These are phyloP conservation scores for Ophioninae sp. DNA, from an alignment of 2,888 invertebrate species.

Conservation along the genomic window DNA sequence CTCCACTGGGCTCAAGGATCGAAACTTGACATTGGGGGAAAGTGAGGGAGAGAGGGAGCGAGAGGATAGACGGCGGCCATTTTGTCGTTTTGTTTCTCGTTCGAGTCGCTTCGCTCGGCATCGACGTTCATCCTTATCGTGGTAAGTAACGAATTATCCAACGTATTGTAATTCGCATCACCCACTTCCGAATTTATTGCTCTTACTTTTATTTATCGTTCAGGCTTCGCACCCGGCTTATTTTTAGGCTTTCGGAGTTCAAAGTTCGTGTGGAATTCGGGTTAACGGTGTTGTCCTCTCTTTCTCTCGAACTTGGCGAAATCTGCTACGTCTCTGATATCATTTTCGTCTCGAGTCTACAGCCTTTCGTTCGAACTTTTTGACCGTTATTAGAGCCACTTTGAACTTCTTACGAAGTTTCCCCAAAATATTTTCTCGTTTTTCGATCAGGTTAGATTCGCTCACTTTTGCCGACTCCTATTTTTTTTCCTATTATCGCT, in stretches of 20 bases:
- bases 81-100: conserved; percentile 79
- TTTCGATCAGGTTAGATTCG: conserved; percentile 47
- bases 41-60: conserved; percentile 30
- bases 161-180: conserved; percentile 28
- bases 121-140: conserved; percentile 78
- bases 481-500: conserved; percentile 5
- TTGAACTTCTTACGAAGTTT: conserved; percentile 10
- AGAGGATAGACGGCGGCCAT: conserved; percentile 82
- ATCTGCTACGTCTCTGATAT: conserved; percentile 26
- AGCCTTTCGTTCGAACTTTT: conserved; percentile 19
- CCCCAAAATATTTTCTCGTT: neutral
- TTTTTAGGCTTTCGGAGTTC: conserved; percentile 59
- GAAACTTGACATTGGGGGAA: conserved; percentile 37
- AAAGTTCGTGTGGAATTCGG: conserved; percentile 60
- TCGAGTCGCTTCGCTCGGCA: conserved; percentile 75
- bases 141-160: conserved; percentile 69
- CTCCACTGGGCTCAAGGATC: conserved; percentile 19
- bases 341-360: conserved; percentile 26
- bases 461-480: conserved; percentile 29
- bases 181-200: conserved; percentile 9
- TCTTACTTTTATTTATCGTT: conserved; percentile 59
- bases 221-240: conserved; percentile 25
- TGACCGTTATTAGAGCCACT: neutral
- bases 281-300: conserved; percentile 58
- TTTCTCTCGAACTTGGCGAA: conserved; percentile 39